Conservation (phyloP, 2,797 vertebrate genomes). For the Sciurus vulgaris region DNA sequence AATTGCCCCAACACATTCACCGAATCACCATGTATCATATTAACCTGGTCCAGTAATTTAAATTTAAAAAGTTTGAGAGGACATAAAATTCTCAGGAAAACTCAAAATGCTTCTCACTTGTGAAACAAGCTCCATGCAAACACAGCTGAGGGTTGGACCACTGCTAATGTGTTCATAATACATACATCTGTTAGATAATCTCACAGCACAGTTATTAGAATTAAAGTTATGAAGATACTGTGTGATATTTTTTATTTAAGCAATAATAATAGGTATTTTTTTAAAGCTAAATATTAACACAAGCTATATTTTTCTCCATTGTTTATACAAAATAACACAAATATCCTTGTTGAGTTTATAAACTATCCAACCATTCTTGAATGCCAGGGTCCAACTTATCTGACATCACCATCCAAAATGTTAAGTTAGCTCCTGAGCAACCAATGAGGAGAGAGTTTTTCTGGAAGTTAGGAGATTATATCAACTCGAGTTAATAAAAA, state of each 20-base stretch:
- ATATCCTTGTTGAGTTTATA: neutral
- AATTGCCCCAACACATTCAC: neutral
- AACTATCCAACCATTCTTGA: neutral
- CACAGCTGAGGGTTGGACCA: neutral
- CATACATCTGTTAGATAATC: neutral
- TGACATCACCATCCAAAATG: neutral
- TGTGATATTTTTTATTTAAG: conserved; percentile 7
- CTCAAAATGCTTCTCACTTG: neutral
- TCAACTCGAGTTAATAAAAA: conserved; percentile 27
- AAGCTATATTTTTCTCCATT: neutral
- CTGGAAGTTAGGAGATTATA: neutral
- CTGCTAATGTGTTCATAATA: neutral
- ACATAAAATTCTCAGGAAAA: neutral
- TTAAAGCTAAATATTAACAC: neutral
- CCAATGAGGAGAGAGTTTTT: neutral
- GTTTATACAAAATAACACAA: neutral
- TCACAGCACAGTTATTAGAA: conserved; percentile 18
- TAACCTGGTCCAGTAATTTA: neutral
- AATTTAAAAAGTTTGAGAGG: neutral
- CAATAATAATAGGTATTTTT: neutral
- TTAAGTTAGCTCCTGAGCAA: neutral
- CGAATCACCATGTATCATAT: neutral
- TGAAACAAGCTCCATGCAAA: neutral
- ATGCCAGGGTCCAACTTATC: neutral
- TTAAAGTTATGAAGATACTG: neutral